phyloP scores from a whole-genome alignment of 2,797 vertebrate species.

The Lagocephalus sceleratus region DNA sequence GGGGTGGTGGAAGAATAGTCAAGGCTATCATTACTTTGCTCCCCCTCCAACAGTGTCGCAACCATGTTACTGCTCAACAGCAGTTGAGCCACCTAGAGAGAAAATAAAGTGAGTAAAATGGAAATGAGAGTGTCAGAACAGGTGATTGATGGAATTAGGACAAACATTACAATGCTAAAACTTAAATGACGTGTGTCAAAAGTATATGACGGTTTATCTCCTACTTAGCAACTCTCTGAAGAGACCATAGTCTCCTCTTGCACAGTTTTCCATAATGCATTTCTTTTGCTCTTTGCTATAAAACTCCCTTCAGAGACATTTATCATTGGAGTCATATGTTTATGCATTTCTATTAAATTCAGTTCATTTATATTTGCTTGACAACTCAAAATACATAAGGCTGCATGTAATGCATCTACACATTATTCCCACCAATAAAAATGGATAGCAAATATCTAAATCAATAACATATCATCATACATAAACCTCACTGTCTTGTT shows the following conservation, averaged over 20 bases:
- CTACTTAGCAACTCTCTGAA: constrained; percentile 33
- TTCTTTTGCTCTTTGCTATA: too few relatives aligned
- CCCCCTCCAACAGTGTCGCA: constrained; percentile 83
- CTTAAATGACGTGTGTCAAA: constrained; percentile 5
- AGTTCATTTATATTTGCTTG: too few relatives aligned
- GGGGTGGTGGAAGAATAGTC: constrained; percentile 87
- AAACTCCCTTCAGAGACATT: too few relatives aligned
- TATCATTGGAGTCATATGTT: too few relatives aligned
- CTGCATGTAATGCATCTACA: too few relatives aligned
- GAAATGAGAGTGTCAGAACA: constrained; percentile 7
- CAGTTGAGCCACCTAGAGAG: constrained; percentile 84
- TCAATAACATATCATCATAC: too few relatives aligned
- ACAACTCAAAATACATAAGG: too few relatives aligned
- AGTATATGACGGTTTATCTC: constrained; percentile 27
- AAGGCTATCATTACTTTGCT: constrained; percentile 72
- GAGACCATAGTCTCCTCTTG: constrained; percentile 16
- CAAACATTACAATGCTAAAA: constrained; percentile 32
- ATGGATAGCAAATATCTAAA: too few relatives aligned
- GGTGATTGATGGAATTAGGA: constrained; percentile 25
- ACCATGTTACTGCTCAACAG: constrained; percentile 91
- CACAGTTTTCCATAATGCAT: background rate
- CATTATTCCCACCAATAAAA: too few relatives aligned
- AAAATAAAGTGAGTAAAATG: background rate
- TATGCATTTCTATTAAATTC: too few relatives aligned
- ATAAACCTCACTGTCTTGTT: too few relatives aligned